Percentiles rank a stretch among this genome's conserved stretches.
These are phyloP conservation scores for Sarotherodon lohbergeri DNA, from an alignment of 2,113 vertebrate genomes.

Conservation along the genomic window DNA sequence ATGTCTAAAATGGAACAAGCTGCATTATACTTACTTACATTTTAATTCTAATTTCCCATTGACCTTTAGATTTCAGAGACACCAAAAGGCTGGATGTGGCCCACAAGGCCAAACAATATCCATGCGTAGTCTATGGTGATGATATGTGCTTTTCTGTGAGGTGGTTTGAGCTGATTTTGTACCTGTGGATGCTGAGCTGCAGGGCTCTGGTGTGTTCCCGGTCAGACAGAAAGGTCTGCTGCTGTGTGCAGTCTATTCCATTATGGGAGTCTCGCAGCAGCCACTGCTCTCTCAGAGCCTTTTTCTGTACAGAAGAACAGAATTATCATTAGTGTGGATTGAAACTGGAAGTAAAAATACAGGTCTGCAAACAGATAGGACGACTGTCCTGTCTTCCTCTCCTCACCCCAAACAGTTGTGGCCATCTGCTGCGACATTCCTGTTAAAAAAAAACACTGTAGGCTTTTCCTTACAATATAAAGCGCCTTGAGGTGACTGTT, in stretches of 20 bases:
- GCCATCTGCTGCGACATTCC: not conserved
- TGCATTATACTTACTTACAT: fast-evolving
- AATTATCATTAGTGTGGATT: not conserved
- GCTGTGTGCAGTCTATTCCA: slow-evolving; percentile 59
- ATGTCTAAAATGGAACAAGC: not conserved
- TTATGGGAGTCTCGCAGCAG: slow-evolving; percentile 79
- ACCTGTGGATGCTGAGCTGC: slow-evolving; percentile 84
- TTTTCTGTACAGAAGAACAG: slow-evolving; percentile 75
- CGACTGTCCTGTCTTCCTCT: not conserved
- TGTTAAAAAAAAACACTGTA: not conserved
- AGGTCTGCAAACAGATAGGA: not conserved
- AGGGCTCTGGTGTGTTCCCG: slow-evolving; percentile 73
- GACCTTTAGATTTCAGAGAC: not conserved
- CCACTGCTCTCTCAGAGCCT: slow-evolving; percentile 84
- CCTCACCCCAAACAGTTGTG: not conserved
- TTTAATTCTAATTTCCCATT: not conserved
- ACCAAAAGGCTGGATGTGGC: not conserved
- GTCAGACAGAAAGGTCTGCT: slow-evolving; percentile 60
- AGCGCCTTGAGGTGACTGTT: not conserved
- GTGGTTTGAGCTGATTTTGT: not conserved
- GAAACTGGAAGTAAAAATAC: not conserved
- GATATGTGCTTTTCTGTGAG: not conserved
- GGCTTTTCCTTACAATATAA: not conserved
- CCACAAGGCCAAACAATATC: not conserved
- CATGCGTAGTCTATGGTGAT: not conserved